A percentile compares a stretch with the other conserved stretches of the same genome.
phyloP scores from a whole-genome alignment of 2,113 vertebrate species.

The Empidonax alnorum region DNA sequence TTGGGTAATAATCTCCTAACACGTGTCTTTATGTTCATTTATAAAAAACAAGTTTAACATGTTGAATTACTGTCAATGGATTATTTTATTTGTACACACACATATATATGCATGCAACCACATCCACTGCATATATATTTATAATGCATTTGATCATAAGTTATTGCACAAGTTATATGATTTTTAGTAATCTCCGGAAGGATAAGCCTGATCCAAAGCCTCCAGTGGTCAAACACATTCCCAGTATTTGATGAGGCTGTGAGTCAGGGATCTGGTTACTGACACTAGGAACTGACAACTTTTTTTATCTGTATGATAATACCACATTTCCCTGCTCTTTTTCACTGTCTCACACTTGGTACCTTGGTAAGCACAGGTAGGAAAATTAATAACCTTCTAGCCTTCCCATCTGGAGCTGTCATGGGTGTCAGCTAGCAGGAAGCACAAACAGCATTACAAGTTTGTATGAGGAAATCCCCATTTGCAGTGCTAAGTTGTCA shows the following conservation, averaged over 20 bases:
- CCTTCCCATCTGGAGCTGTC: not conserved
- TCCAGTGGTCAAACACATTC: not conserved
- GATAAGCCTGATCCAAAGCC: not conserved
- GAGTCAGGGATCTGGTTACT: not conserved
- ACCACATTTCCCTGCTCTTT: not conserved
- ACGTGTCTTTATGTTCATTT: not conserved
- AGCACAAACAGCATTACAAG: not conserved
- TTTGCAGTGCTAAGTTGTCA: not conserved
- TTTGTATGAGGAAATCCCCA: not conserved
- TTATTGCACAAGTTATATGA: not conserved
- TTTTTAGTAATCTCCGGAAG: not conserved
- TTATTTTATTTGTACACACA: not conserved
- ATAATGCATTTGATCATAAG: not conserved
- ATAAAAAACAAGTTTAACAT: not conserved
- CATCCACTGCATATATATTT: not conserved
- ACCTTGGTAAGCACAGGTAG: not conserved
- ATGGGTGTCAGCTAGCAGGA: not conserved
- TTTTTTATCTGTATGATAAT: not conserved
- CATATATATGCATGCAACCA: not conserved
- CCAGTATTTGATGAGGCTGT: not conserved
- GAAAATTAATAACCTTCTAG: not conserved
- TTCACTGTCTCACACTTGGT: not conserved
- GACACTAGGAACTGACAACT: not conserved
- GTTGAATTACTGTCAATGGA: not conserved
- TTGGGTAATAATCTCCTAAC: not conserved